phyloP scores from a whole-genome alignment of 2,113 vertebrate genomes.

The Coreoperca whiteheadi region DNA sequence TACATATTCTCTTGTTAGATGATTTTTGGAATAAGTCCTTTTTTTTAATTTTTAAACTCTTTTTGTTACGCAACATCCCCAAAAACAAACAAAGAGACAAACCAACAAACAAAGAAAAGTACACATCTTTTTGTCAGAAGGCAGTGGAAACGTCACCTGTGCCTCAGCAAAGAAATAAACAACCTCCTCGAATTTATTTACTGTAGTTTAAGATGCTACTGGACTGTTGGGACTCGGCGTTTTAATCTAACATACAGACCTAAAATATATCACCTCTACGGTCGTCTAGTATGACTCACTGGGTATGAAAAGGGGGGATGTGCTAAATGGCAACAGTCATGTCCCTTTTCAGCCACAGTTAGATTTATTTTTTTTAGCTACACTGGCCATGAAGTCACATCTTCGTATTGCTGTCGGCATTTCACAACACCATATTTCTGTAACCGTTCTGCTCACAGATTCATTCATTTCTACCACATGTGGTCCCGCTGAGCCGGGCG shows the following conservation, averaged over 20 bases:
- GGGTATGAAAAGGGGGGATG: constrained; percentile 54
- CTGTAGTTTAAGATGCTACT: constrained; percentile 72
- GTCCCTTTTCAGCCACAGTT: constrained; percentile 71
- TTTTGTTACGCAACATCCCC: constrained; percentile 86
- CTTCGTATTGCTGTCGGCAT: constrained; percentile 70
- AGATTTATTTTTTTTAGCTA: constrained; percentile 60
- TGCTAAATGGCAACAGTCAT: constrained; percentile 79
- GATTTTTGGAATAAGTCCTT: constrained; percentile 80
- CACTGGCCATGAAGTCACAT: constrained; percentile 66
- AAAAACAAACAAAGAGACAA: constrained; percentile 82
- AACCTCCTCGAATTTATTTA: constrained; percentile 30
- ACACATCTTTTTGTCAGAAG: constrained; percentile 83
- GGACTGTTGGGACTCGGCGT: constrained; percentile 56
- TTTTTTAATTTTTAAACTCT: constrained; percentile 79
- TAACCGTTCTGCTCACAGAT: neutral
- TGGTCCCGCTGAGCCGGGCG: constrained; percentile 7
- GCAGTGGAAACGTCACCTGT: constrained; percentile 87
- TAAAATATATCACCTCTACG: constrained; percentile 56
- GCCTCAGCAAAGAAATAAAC: constrained; percentile 87
- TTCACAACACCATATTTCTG: neutral
- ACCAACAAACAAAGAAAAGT: constrained; percentile 78
- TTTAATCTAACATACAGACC: constrained; percentile 67
- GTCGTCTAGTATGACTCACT: constrained; percentile 35
- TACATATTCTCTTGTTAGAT: constrained; percentile 88
- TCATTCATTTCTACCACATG: constrained; percentile 20